These are phyloP conservation scores for Pristionchus arcanus DNA, from an alignment of 2,888 invertebrate species.

Conservation along the genomic window DNA sequence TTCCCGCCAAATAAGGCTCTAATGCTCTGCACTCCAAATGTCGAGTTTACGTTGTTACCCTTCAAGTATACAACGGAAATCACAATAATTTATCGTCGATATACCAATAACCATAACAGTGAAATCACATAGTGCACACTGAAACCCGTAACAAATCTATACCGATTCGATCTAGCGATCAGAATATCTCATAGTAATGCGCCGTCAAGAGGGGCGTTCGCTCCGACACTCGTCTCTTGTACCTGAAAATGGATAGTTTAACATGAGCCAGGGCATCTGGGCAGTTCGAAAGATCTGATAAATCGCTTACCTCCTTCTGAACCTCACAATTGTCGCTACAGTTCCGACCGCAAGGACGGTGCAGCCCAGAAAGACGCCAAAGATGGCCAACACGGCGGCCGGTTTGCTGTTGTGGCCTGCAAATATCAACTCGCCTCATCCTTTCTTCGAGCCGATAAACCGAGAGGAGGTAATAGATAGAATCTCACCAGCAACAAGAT, in stretches of 20 bases:
- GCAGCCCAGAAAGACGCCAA: conserved; percentile 36
- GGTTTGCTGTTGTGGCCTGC: conserved; percentile 11
- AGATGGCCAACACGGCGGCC: not conserved
- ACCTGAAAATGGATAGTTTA: not conserved
- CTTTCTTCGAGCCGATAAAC: too few species aligned
- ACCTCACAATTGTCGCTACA: not conserved
- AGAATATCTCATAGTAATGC: conserved; percentile 50
- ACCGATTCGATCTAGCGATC: not conserved
- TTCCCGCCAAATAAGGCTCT: too few species aligned
- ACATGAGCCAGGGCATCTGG: too few species aligned
- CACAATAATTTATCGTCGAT: too few species aligned
- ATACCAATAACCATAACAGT: not conserved
- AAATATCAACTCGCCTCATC: not conserved
- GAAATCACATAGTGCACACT: not conserved
- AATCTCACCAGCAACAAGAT: not conserved
- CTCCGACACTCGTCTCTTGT: not conserved
- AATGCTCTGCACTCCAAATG: too few species aligned
- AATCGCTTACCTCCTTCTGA: conserved; percentile 31
- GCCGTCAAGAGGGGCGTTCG: conserved; percentile 43
- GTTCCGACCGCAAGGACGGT: not conserved
- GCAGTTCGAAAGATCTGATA: too few species aligned
- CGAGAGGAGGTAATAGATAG: not conserved
- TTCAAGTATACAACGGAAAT: too few species aligned
- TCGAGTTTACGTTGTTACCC: too few species aligned
- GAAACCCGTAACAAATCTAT: not conserved